These are phyloP conservation scores for Heterodera filipjevi DNA, from an alignment of 2,888 invertebrate genomes.

Conservation along the genomic window DNA sequence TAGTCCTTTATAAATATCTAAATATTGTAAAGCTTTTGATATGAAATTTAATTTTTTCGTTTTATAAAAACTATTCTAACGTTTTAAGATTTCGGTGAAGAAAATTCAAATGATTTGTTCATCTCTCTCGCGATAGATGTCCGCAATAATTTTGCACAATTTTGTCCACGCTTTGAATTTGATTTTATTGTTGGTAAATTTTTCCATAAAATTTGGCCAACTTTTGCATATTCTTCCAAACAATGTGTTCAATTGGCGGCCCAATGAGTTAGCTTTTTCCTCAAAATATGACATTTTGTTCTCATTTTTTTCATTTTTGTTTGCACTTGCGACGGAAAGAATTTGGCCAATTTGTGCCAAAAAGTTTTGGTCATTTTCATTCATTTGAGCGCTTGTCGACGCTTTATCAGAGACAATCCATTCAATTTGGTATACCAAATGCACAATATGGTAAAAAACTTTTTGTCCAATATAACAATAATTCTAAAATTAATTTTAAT, in stretches of 20 bases:
- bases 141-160: not conserved
- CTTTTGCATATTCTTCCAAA: not conserved
- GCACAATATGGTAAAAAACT: not conserved
- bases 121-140: no score
- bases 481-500: not conserved
- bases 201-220: not conserved
- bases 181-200: not conserved
- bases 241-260: not conserved
- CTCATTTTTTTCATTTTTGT: not conserved
- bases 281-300: not conserved
- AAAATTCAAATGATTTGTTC: no score
- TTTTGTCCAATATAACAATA: not conserved
- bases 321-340: not conserved
- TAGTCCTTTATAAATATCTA: no score
- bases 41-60: no score
- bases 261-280: not conserved
- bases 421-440: not conserved
- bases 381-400: not conserved
- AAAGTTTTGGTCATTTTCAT: not conserved
- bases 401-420: not conserved
- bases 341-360: constrained; percentile 4
- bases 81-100: no score
- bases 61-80: no score
- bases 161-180: not conserved
- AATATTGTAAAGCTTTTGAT: no score